Evolutionary conservation across 1,140 invertebrate species (phyloP).

Genomic region (Gryllus bimaculatus): DNA sequence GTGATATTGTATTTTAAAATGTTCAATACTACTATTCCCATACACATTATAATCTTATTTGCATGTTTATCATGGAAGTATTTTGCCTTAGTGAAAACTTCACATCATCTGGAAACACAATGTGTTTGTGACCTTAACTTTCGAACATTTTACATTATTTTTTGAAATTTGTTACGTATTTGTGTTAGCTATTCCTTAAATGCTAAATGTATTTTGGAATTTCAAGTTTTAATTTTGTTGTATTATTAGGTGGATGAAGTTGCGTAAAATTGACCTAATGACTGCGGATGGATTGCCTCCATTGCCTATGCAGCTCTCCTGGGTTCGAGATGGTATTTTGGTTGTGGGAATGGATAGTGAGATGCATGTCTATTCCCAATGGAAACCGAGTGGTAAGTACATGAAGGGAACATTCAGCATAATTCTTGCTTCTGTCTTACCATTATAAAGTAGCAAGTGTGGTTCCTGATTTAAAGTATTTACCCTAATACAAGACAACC

Average conservation of each 20-base stretch:
- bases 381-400: slow-evolving; percentile 61
- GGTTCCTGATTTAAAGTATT: too few species aligned
- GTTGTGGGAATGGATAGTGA: slow-evolving; percentile 99
- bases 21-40: too few species aligned
- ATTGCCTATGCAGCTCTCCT: slow-evolving; percentile 95
- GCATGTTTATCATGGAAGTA: too few species aligned
- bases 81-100: too few species aligned
- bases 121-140: too few species aligned
- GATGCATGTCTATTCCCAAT: slow-evolving; percentile 98
- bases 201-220: background rate
- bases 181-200: too few species aligned
- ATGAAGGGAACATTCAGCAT: background rate
- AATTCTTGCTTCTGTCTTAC: background rate
- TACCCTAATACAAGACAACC: too few species aligned
- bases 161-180: too few species aligned
- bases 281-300: slow-evolving; percentile 94
- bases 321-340: slow-evolving; percentile 94
- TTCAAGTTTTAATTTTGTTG: slow-evolving; percentile 17
- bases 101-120: too few species aligned
- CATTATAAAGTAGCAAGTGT: background rate
- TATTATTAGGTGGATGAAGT: slow-evolving; percentile 74
- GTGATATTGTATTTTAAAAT: too few species aligned
- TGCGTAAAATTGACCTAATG: slow-evolving; percentile 80
- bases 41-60: too few species aligned
- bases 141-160: too few species aligned